Evolutionary conservation across 2,888 invertebrate species (phyloP).

Genomic region (Oligia fasciuncula): DNA sequence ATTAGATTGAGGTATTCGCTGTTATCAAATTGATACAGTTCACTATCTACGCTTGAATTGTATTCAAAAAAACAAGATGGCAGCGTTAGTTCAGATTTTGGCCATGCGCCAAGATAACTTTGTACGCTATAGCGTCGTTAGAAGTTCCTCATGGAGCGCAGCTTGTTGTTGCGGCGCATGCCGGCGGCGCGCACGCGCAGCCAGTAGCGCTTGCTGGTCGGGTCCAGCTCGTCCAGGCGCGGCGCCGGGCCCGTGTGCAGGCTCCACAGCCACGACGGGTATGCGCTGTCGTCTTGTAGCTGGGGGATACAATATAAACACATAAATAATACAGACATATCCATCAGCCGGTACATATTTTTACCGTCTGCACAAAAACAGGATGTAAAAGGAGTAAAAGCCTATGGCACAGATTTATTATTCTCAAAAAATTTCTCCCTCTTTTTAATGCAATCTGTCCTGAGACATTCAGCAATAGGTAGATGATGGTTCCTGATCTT

Average conservation of each 20-base stretch:
- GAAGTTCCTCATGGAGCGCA: constrained; percentile 84
- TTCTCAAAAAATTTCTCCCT: no score
- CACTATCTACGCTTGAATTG: not conserved
- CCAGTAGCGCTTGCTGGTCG: constrained; percentile 95
- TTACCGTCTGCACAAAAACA: no score
- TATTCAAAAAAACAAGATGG: not conserved
- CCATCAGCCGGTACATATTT: not conserved
- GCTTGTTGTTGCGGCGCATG: constrained; percentile 91
- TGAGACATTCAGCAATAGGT: no score
- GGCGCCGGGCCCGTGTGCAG: constrained; percentile 91
- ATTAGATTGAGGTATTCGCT: not conserved
- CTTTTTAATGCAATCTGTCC: no score
- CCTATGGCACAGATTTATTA: no score
- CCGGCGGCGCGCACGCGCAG: constrained; percentile 91
- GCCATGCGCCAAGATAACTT: not conserved
- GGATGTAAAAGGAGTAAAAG: no score
- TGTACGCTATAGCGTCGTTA: not conserved
- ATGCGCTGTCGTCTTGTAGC: constrained; percentile 89
- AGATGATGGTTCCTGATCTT: no score
- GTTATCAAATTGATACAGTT: not conserved
- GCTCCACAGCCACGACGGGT: constrained; percentile 98
- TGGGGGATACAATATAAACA: constrained; percentile 57
- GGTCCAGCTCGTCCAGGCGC: constrained; percentile 93
- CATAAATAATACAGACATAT: not conserved
- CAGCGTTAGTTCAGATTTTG: not conserved